Evolutionary conservation across 92 coral and sea anemone genomes (phyloP).

Genomic region (Epizoanthus stellaris): DNA sequence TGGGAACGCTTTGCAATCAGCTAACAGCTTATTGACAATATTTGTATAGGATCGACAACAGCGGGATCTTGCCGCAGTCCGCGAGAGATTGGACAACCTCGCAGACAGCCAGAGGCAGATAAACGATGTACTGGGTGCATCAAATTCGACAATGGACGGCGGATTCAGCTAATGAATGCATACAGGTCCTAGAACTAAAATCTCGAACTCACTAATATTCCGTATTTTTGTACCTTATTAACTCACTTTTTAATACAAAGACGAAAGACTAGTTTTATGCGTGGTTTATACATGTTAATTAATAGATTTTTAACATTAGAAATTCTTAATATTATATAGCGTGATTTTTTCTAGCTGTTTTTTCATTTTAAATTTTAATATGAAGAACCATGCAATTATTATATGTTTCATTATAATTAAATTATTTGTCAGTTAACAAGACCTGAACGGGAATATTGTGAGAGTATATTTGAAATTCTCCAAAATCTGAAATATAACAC

Average conservation of each 20-base stretch:
- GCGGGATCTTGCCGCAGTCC: slow-evolving; percentile 56
- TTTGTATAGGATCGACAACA: slow-evolving; percentile 36
- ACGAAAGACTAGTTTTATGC: neutral
- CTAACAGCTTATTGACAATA: neutral
- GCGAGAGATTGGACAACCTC: slow-evolving; percentile 56
- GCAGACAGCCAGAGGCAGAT: slow-evolving; percentile 54
- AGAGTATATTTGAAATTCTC: too few species aligned
- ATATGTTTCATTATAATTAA: too few species aligned
- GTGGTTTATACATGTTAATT: neutral
- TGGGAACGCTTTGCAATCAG: neutral
- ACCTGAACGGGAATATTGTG: too few species aligned
- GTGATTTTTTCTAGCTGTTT: too few species aligned
- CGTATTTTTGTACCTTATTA: neutral
- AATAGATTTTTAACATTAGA: neutral
- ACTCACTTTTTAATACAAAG: neutral
- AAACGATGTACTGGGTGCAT: slow-evolving; percentile 29
- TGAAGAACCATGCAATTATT: too few species aligned
- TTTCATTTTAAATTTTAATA: too few species aligned
- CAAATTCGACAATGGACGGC: slow-evolving; percentile 9
- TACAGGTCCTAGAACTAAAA: neutral
- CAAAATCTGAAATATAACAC: too few species aligned
- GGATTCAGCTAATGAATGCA: slow-evolving; percentile 37
- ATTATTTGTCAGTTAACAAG: too few species aligned
- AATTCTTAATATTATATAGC: too few species aligned
- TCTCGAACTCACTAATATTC: neutral